Conservation (phyloP, 2,797 vertebrate species). For the Brachyalestes nurse region DNA sequence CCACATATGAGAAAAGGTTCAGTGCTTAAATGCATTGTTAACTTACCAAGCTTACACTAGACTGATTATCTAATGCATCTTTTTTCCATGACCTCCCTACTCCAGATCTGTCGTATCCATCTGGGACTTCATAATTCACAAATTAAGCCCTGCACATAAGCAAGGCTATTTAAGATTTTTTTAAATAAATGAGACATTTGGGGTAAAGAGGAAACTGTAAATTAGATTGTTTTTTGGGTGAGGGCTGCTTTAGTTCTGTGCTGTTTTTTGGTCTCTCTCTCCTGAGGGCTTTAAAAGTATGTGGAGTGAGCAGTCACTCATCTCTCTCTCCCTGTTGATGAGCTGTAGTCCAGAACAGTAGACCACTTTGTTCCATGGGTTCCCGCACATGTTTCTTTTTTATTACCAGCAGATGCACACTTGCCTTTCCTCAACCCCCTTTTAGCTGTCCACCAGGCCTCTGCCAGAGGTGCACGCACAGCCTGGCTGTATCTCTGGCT, state of each 20-base stretch:
- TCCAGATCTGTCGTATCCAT: too few species aligned
- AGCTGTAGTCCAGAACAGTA: constrained; percentile 1
- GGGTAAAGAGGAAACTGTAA: not conserved
- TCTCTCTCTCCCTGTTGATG: not conserved
- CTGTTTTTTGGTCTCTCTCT: not conserved
- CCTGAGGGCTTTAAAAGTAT: not conserved
- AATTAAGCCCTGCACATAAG: too few species aligned
- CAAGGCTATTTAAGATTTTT: too few species aligned
- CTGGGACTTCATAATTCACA: too few species aligned
- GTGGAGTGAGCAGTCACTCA: not conserved
- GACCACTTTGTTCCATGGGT: not conserved
- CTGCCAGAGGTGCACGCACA: constrained; percentile 5
- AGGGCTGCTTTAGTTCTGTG: not conserved
- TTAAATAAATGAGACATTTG: not conserved
- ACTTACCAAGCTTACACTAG: too few species aligned
- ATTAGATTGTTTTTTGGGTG: not conserved
- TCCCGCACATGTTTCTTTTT: not conserved
- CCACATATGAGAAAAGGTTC: too few species aligned
- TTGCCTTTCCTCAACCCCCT: constrained; percentile 7
- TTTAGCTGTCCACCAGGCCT: not conserved
- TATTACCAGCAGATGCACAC: constrained; percentile 16
- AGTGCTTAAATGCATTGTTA: too few species aligned
- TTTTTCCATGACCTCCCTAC: too few species aligned
- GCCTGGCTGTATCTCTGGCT: not conserved
- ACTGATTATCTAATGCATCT: too few species aligned